These are phyloP conservation scores for Solea solea DNA, from an alignment of 2,113 vertebrate genomes.

Conservation along the genomic window DNA sequence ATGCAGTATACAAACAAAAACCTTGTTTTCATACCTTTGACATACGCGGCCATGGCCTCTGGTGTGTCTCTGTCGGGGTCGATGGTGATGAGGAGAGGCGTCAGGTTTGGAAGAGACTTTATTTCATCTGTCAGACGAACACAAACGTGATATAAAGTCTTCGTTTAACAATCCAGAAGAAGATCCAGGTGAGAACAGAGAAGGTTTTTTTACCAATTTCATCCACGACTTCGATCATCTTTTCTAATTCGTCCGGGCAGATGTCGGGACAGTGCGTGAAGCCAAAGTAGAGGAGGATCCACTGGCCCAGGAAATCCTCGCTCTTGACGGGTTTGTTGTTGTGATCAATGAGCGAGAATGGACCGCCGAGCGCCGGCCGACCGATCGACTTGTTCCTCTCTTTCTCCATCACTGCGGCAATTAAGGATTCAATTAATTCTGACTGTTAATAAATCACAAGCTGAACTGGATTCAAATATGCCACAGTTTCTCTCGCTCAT, in stretches of 20 bases:
- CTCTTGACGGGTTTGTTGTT: conserved; percentile 83
- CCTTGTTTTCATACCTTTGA: conserved; percentile 85
- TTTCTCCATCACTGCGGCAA: conserved; percentile 85
- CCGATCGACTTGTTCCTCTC: conserved; percentile 87
- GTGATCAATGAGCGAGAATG: conserved; percentile 90
- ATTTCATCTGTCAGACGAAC: conserved; percentile 82
- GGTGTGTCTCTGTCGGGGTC: conserved; percentile 91
- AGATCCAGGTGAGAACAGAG: no score
- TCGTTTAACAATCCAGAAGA: no score
- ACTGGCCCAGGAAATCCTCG: conserved; percentile 90
- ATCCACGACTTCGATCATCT: conserved; percentile 94
- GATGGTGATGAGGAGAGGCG: conserved; percentile 94
- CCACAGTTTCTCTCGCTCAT: no score
- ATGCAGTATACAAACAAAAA: background rate
- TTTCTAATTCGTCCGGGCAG: conserved; percentile 97
- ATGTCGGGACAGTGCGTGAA: conserved; percentile 98
- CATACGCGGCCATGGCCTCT: conserved; percentile 88
- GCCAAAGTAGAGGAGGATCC: conserved; percentile 96
- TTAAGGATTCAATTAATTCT: background rate
- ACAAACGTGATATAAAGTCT: background rate
- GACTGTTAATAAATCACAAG: no score
- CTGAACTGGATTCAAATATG: no score
- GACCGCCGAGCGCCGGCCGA: conserved; percentile 90
- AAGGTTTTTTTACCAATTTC: conserved; percentile 85
- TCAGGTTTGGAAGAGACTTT: conserved; percentile 87